Conservation (phyloP, 64 coral and sea anemone genomes). For the Porites lutea region DNA sequence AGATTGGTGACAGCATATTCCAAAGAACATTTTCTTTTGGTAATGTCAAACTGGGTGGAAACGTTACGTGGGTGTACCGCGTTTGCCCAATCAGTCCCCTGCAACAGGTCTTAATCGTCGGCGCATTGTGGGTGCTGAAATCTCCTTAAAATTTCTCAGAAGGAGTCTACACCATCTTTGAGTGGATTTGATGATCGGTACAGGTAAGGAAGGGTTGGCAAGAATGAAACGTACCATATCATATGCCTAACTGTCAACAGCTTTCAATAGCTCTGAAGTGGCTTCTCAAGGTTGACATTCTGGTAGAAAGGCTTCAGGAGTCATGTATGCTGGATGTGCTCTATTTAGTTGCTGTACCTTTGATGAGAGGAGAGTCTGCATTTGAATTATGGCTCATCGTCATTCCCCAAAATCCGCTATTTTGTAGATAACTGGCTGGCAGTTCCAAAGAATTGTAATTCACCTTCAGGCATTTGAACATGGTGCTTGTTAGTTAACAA, state of each 20-base stretch:
- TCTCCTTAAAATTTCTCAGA: not conserved
- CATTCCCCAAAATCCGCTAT: too few species aligned
- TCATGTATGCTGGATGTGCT: not conserved
- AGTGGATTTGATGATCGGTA: conserved; percentile 15
- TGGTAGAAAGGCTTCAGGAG: not conserved
- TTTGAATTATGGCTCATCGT: too few species aligned
- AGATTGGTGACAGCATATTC: not conserved
- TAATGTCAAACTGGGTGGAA: conserved; percentile 4
- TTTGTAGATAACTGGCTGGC: too few species aligned
- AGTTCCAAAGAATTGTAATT: too few species aligned
- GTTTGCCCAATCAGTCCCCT: not conserved
- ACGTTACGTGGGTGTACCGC: not conserved
- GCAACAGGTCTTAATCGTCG: not conserved
- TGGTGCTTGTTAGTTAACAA: too few species aligned
- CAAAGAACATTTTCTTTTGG: not conserved
- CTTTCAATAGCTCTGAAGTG: not conserved
- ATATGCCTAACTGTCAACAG: not conserved
- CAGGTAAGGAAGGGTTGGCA: conserved; percentile 1
- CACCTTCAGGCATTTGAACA: too few species aligned
- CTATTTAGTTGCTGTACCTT: not conserved
- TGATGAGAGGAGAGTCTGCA: not conserved
- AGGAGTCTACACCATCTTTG: not conserved
- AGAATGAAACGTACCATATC: not conserved
- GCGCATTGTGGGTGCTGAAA: not conserved
- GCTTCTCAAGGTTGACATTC: not conserved